A percentile compares a stretch with the other conserved stretches of the same genome.
Evolutionary conservation across 2,797 vertebrate species (phyloP).

Genomic region (Acipenser ruthenus): DNA sequence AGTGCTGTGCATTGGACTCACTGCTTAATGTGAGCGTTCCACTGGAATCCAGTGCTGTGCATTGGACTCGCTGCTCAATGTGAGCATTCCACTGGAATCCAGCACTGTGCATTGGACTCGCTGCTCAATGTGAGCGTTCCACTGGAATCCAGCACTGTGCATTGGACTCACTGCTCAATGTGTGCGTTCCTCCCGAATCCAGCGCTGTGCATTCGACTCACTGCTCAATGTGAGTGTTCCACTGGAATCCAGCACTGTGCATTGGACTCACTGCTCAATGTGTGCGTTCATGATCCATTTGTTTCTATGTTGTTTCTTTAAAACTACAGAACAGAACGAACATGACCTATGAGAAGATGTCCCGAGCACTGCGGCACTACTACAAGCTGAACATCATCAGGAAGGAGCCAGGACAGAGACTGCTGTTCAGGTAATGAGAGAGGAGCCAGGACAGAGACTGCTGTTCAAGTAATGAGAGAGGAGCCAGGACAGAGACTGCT

Average conservation of each 20-base stretch:
- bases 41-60: too few relatives aligned
- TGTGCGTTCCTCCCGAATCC: too few relatives aligned
- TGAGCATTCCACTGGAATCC: too few relatives aligned
- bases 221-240: background rate
- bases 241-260: background rate
- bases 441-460: background rate
- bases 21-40: too few relatives aligned
- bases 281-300: background rate
- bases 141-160: too few relatives aligned
- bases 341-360: constrained; percentile 99
- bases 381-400: constrained; percentile 98
- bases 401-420: constrained; percentile 94
- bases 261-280: background rate
- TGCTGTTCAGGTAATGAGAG: constrained; percentile 80
- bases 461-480: too few relatives aligned
- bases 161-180: too few relatives aligned
- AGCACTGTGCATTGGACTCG: too few relatives aligned
- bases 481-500: too few relatives aligned
- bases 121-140: too few relatives aligned
- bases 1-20: too few relatives aligned
- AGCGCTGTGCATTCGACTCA: background rate
- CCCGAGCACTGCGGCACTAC: constrained; percentile 97
- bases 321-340: constrained; percentile 90
- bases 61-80: too few relatives aligned
- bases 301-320: constrained; percentile 4